A percentile compares a stretch with the other conserved stretches of the same genome.
Evolutionary conservation across 2,797 vertebrate genomes (phyloP).

Genomic region (Chelidonichthys spinosus): DNA sequence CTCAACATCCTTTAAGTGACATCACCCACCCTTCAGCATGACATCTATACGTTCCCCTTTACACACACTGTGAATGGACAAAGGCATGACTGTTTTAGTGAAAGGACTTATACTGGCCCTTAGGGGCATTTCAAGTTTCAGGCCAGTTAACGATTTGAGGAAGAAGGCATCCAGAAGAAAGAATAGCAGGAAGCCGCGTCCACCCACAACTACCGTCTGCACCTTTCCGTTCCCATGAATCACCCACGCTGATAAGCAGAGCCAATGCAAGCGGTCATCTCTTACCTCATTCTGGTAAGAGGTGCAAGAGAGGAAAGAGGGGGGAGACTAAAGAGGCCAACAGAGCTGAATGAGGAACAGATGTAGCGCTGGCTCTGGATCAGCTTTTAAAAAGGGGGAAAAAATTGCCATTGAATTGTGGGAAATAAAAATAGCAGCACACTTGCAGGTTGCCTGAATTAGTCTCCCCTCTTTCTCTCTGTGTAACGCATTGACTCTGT

Average conservation of each 20-base stretch:
- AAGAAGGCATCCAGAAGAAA: conserved; percentile 67
- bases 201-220: conserved; percentile 66
- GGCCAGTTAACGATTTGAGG: conserved; percentile 69
- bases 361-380: conserved; percentile 60
- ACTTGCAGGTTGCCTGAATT: conserved; percentile 24
- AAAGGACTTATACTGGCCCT: conserved; percentile 32
- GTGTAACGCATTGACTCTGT: conserved; percentile 36
- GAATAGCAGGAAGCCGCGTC: conserved; percentile 79
- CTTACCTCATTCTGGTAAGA: conserved; percentile 67
- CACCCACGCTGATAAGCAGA: conserved; percentile 67
- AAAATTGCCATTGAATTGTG: conserved; percentile 11
- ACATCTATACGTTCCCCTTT: conserved; percentile 5
- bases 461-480: conserved; percentile 4
- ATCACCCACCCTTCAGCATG: conserved; percentile 52
- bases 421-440: conserved; percentile 46
- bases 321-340: conserved; percentile 37
- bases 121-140: conserved; percentile 36
- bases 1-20: conserved; percentile 27
- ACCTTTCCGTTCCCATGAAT: conserved; percentile 84
- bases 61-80: conserved; percentile 41
- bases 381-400: conserved; percentile 23
- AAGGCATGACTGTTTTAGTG: conserved; percentile 46
- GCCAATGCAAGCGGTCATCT: conserved; percentile 42
- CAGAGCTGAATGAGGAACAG: conserved; percentile 61
- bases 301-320: conserved; percentile 46